A percentile compares a stretch with the other conserved stretches of the same genome.
These are phyloP conservation scores for Rapana venosa DNA, from an alignment of 2,888 invertebrate species.

Conservation along the genomic window DNA sequence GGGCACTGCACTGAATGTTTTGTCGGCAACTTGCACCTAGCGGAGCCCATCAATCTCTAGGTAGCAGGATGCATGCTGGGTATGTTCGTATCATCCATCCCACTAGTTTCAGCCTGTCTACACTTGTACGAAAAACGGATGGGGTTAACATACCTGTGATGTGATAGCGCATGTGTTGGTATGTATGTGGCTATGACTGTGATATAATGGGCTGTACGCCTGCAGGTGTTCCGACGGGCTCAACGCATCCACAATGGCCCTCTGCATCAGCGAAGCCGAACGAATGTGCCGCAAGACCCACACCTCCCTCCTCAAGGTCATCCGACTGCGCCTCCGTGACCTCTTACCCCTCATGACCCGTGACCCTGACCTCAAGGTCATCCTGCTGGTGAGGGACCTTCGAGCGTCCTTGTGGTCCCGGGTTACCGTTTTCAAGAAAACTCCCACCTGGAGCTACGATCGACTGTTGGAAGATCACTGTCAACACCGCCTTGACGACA, in stretches of 20 bases:
- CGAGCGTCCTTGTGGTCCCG: slow-evolving; percentile 33
- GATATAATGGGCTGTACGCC: background rate
- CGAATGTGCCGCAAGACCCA: background rate
- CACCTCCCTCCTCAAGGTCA: slow-evolving; percentile 22
- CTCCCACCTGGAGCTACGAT: background rate
- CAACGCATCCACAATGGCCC: background rate
- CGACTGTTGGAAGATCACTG: background rate
- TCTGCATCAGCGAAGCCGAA: background rate
- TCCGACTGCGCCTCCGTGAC: background rate
- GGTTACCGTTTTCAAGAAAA: slow-evolving; percentile 17
- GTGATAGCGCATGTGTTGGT: background rate
- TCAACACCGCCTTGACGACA: background rate
- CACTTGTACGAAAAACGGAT: no score
- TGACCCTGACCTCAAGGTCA: slow-evolving; percentile 14
- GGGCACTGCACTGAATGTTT: no score
- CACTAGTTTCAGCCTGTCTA: no score
- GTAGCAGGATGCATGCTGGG: no score
- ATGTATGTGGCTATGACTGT: no score
- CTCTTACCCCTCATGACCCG: background rate
- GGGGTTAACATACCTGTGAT: no score
- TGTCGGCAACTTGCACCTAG: no score
- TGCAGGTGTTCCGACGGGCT: background rate
- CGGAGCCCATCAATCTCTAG: no score
- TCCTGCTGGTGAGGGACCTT: slow-evolving; percentile 24
- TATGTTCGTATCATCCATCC: no score